Evolutionary conservation across 2,797 vertebrate species (phyloP).

Genomic region (Gephyroberyx darwinii): DNA sequence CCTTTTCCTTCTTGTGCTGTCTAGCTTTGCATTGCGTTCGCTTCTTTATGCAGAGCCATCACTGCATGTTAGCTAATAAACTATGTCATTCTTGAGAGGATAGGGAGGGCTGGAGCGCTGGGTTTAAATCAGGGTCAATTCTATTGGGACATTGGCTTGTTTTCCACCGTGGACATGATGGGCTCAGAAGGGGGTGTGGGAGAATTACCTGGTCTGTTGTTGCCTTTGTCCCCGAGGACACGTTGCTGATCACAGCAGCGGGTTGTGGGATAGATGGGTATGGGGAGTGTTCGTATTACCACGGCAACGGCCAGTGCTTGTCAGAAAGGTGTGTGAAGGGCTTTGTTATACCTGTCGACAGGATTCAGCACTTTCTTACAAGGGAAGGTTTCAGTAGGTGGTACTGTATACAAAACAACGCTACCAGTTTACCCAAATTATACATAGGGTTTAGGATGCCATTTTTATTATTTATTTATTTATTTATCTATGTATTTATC

Average conservation of each 20-base stretch:
- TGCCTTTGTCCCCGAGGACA: slow-evolving; percentile 68
- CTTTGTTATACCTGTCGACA: slow-evolving; percentile 64
- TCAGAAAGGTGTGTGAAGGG: slow-evolving; percentile 44
- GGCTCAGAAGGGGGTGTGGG: slow-evolving; percentile 56
- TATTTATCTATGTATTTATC: too few species aligned
- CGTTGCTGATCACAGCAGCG: slow-evolving; percentile 70
- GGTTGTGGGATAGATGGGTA: slow-evolving; percentile 57
- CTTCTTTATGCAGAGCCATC: slow-evolving; percentile 45
- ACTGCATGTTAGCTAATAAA: slow-evolving; percentile 51
- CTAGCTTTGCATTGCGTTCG: slow-evolving; percentile 46
- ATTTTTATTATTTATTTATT: too few species aligned
- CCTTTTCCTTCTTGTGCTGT: slow-evolving; percentile 59
- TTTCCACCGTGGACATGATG: slow-evolving; percentile 65
- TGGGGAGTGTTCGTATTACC: slow-evolving; percentile 57
- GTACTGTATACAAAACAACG: slow-evolving; percentile 50
- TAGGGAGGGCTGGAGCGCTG: slow-evolving; percentile 42
- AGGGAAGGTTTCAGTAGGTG: slow-evolving; percentile 40
- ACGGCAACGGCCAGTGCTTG: slow-evolving; percentile 47
- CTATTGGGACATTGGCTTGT: slow-evolving; percentile 59
- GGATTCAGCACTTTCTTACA: slow-evolving; percentile 55
- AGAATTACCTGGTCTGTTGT: slow-evolving; percentile 78
- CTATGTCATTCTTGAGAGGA: slow-evolving; percentile 34
- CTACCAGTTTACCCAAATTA: neutral
- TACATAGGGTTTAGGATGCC: too few species aligned
- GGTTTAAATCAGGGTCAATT: slow-evolving; percentile 61